Conservation (phyloP, 1,140 invertebrate genomes). For the Myzus persicae region DNA sequence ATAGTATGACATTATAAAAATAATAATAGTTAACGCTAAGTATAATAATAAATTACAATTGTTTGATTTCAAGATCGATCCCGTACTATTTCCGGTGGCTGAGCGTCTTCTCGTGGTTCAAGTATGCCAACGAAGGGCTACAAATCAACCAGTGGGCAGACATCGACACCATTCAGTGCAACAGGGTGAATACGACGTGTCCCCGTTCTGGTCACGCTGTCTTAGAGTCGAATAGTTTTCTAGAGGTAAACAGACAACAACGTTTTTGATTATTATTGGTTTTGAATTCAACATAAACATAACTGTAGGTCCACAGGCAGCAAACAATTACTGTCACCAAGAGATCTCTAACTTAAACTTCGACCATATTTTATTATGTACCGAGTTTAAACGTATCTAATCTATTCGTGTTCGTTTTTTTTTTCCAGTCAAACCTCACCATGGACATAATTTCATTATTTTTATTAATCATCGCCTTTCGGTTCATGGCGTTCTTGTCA, state of each 20-base stretch:
- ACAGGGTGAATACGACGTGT: constrained; percentile 76
- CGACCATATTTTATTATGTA: not conserved
- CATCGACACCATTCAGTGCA: constrained; percentile 76
- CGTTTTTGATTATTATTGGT: not conserved
- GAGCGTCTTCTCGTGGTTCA: constrained; percentile 94
- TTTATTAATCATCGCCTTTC: constrained; percentile 77
- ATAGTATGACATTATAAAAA: not conserved
- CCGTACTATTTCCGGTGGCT: constrained; percentile 90
- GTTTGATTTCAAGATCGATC: constrained; percentile 73
- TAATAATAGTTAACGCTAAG: not conserved
- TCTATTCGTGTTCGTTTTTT: constrained; percentile 43
- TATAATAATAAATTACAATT: not conserved
- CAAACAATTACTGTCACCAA: not conserved
- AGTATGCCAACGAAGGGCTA: constrained; percentile 91
- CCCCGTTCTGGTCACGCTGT: constrained; percentile 79
- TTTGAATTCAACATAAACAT: not conserved
- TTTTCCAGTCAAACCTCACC: constrained; percentile 73
- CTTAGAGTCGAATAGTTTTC: constrained; percentile 80
- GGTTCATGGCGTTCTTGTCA: constrained; percentile 74
- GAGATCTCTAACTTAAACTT: not conserved
- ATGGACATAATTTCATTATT: constrained; percentile 76
- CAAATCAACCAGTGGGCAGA: constrained; percentile 93
- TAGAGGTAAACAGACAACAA: constrained; percentile 68
- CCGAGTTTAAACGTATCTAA: not conserved
- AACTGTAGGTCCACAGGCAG: not conserved